Percentiles rank a stretch among this genome's conserved stretches.
Evolutionary conservation across 2,888 invertebrate genomes (phyloP).

Genomic region (Leistus spinibarbis): DNA sequence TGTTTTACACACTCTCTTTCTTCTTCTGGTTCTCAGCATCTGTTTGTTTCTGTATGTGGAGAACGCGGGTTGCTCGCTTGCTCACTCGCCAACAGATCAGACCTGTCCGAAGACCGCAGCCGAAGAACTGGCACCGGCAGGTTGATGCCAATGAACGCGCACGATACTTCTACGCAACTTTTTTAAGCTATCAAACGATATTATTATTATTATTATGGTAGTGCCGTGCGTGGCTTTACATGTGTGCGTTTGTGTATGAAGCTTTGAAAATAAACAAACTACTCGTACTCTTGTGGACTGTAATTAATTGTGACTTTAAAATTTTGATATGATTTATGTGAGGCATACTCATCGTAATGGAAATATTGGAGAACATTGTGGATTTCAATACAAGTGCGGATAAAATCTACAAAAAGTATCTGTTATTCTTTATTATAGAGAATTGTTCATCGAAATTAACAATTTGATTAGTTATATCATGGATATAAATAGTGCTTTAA

Average conservation of each 20-base stretch:
- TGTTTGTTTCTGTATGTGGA: neutral
- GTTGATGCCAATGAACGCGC: neutral
- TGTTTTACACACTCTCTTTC: neutral
- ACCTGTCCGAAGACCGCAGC: neutral
- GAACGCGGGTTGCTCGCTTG: neutral
- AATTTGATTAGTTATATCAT: too few relatives aligned
- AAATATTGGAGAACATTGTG: too few relatives aligned
- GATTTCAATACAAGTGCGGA: too few relatives aligned
- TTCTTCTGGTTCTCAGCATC: neutral
- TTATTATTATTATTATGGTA: too few relatives aligned
- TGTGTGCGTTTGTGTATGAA: too few relatives aligned
- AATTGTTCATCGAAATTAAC: too few relatives aligned
- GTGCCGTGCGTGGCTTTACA: too few relatives aligned
- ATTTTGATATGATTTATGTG: neutral
- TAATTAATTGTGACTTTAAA: neutral
- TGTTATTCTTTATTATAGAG: too few relatives aligned
- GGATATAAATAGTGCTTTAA: too few relatives aligned
- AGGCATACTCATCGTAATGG: too few relatives aligned
- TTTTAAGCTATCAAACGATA: neutral
- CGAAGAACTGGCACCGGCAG: neutral
- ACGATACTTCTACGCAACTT: neutral
- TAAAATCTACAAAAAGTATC: too few relatives aligned
- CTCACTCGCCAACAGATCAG: neutral
- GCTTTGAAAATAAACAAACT: too few relatives aligned
- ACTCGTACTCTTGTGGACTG: neutral